Percentiles rank a stretch among this genome's conserved stretches.
Evolutionary conservation across 2,797 vertebrate genomes (phyloP).

Genomic region (Enteromius paludinosus): DNA sequence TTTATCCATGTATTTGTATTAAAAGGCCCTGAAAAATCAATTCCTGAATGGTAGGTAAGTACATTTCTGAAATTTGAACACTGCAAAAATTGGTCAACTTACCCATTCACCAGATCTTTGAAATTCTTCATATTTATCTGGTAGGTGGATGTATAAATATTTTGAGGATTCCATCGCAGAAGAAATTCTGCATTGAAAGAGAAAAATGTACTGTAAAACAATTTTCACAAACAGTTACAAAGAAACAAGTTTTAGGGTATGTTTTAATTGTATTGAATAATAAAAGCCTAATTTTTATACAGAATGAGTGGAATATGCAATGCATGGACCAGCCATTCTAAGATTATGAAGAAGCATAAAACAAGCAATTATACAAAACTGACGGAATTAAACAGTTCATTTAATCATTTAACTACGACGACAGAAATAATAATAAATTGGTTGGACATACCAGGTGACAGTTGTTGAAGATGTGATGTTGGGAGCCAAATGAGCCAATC

Average conservation of each 20-base stretch:
- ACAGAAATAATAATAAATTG: too few species aligned
- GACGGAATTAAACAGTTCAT: background rate
- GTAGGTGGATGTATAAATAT: slow-evolving; percentile 59
- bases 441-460: background rate
- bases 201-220: background rate
- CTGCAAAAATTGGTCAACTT: background rate
- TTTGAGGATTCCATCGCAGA: slow-evolving; percentile 12
- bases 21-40: background rate
- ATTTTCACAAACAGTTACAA: background rate
- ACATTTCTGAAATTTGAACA: background rate
- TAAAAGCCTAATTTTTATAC: background rate
- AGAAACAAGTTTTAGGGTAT: background rate
- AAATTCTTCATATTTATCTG: slow-evolving; percentile 57
- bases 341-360: background rate
- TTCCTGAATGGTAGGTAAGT: background rate
- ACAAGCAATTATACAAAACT: background rate
- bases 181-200: background rate
- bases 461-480: background rate
- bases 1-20: background rate
- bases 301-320: background rate
- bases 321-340: background rate
- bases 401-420: too few species aligned
- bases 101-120: slow-evolving; percentile 63
- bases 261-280: too few species aligned
- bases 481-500: background rate